Conservation (phyloP, 1,140 invertebrate genomes). For the Leptestheria dahalacensis region DNA sequence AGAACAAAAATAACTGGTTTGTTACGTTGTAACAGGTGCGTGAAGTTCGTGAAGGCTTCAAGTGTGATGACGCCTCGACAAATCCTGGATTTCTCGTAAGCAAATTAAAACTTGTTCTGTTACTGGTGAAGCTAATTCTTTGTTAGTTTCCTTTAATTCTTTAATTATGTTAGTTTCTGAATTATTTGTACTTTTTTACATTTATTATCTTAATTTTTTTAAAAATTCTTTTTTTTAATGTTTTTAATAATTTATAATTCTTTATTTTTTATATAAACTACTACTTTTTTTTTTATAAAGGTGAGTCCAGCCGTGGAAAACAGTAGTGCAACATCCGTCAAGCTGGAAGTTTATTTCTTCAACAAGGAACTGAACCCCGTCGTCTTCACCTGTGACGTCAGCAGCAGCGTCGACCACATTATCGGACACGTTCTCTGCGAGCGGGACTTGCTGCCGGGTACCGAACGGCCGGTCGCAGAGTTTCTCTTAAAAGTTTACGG, state of each 20-base stretch:
- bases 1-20: too few species aligned
- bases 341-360: conserved; percentile 10
- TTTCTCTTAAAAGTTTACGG: conserved; percentile 63
- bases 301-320: conserved; percentile 12
- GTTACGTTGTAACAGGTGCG: conserved; percentile 3
- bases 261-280: conserved; percentile 5
- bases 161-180: too few species aligned
- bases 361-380: conserved; percentile 2
- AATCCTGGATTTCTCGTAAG: conserved; percentile 13
- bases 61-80: conserved; percentile 1
- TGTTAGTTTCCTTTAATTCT: too few species aligned
- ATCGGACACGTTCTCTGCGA: conserved; percentile 72
- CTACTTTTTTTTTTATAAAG: conserved; percentile 7
- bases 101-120: neutral
- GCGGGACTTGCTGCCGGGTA: conserved; percentile 43
- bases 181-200: too few species aligned
- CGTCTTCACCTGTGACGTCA: conserved; percentile 43
- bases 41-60: neutral
- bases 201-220: too few species aligned
- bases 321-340: neutral
- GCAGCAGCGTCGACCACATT: conserved; percentile 69
- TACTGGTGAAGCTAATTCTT: too few species aligned
- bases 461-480: conserved; percentile 44
- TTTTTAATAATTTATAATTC: conserved; percentile 1
- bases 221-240: neutral